These are phyloP conservation scores for Latheticus oryzae DNA, from an alignment of 2,888 invertebrate genomes.

Conservation along the genomic window DNA sequence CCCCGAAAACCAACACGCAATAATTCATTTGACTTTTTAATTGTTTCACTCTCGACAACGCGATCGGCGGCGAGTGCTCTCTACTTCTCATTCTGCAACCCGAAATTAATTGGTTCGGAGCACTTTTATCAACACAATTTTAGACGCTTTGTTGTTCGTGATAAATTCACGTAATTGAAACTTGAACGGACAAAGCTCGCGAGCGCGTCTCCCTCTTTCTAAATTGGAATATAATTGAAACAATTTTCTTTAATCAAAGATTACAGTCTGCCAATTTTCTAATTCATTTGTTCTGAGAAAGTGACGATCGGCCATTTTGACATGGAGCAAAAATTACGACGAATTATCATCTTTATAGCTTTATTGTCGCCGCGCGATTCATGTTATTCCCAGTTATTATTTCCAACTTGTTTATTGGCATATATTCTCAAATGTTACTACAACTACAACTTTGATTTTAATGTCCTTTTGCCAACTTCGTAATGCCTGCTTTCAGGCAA, in stretches of 20 bases:
- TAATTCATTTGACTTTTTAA: constrained; percentile 54
- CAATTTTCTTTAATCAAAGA: constrained; percentile 40
- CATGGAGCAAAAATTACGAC: constrained; percentile 11
- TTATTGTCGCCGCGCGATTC: constrained; percentile 21
- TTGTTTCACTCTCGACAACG: constrained; percentile 44
- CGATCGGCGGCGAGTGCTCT: constrained; percentile 20
- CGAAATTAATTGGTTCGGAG: constrained; percentile 46
- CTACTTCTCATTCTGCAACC: constrained; percentile 26
- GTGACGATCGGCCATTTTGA: constrained; percentile 6
- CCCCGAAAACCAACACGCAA: constrained; percentile 50
- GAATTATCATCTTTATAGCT: constrained; percentile 26
- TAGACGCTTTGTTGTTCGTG: constrained; percentile 42
- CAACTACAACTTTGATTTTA: constrained; percentile 41
- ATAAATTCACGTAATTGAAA: constrained; percentile 44
- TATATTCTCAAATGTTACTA: constrained; percentile 31
- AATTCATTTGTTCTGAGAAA: constrained; percentile 28
- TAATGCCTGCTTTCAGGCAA: constrained; percentile 34
- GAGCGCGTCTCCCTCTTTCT: constrained; percentile 20
- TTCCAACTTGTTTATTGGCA: constrained; percentile 37
- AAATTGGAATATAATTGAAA: constrained; percentile 40
- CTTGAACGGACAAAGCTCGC: constrained; percentile 39
- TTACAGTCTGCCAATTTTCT: constrained; percentile 39
- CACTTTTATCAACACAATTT: constrained; percentile 42
- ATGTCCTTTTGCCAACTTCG: constrained; percentile 34
- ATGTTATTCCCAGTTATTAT: constrained; percentile 33